phyloP scores from a whole-genome alignment of 2,113 vertebrate species.

The Kryptolebias marmoratus region DNA sequence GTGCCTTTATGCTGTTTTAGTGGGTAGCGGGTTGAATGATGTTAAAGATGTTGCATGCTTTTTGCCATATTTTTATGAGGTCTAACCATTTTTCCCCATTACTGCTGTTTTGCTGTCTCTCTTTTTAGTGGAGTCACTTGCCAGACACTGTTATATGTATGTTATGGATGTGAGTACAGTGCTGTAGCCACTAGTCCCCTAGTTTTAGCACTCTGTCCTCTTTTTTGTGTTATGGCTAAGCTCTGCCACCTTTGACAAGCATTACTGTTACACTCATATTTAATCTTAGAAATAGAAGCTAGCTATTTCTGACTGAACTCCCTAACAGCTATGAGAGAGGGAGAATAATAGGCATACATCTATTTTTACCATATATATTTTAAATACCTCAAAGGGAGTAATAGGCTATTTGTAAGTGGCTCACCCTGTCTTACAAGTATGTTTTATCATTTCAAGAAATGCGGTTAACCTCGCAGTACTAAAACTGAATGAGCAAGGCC shows the following conservation, averaged over 20 bases:
- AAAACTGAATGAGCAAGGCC: slow-evolving; percentile 99
- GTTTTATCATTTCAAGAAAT: slow-evolving; percentile 99
- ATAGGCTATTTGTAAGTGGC: slow-evolving; percentile 90
- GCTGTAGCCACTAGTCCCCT: slow-evolving; percentile 90
- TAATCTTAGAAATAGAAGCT: slow-evolving; percentile 55
- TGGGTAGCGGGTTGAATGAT: slow-evolving; percentile 47
- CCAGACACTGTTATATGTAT: slow-evolving; percentile 97
- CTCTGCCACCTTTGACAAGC: slow-evolving; percentile 94
- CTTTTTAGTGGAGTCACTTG: slow-evolving; percentile 94
- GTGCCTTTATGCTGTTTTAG: not conserved
- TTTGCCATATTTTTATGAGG: slow-evolving; percentile 82
- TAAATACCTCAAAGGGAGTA: slow-evolving; percentile 75
- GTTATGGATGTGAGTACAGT: slow-evolving; percentile 98
- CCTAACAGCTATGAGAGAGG: slow-evolving; percentile 65
- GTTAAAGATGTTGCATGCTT: slow-evolving; percentile 80
- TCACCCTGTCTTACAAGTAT: slow-evolving; percentile 99
- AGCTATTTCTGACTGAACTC: slow-evolving; percentile 83
- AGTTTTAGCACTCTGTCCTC: slow-evolving; percentile 93
- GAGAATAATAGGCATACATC: slow-evolving; percentile 27
- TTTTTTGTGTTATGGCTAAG: slow-evolving; percentile 89
- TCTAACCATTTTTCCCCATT: slow-evolving; percentile 90
- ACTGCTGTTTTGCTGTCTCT: slow-evolving; percentile 94
- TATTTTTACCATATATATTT: slow-evolving; percentile 31
- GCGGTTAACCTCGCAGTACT: slow-evolving; percentile 99
- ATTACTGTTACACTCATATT: slow-evolving; percentile 82